Evolutionary conservation across 2,113 vertebrate species (phyloP), one percentile per base, ranked within the genome.

Genomic region (Casuarius casuarius): DNA sequence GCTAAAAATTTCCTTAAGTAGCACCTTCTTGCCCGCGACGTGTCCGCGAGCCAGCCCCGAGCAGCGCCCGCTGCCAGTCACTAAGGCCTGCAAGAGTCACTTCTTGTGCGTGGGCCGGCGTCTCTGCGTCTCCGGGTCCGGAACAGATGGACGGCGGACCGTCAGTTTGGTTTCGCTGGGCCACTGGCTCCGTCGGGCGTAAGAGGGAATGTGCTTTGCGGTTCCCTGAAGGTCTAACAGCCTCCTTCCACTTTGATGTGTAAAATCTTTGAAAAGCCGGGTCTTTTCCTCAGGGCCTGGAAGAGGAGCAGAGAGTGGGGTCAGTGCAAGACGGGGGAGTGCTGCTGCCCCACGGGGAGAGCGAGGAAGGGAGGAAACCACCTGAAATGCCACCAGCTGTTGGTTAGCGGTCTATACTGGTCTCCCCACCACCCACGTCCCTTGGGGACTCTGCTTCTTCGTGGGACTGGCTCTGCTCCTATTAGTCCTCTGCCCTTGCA

Each of bases 251-350:
- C 99, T 97, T 99, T 99, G 96, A 99, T 98, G 49, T 99, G 99
- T 96, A 99, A 98, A 58, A 99, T 99, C 98, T 99, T 99, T 93
- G 99, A 99, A 98, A 99, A 99, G 85, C 99, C 99, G 0, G 99
- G 99, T 94, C 99, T 98, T 79, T 99, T 99, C 95, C 99, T 99
- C 93, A 99, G 97, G 84, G 99, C 99, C 99, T 99, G 95, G 46
- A 96, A 95, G 25, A 86, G 48, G 77, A 63, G 78, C 9, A 58
- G 48, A 59, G 5, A 46, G 56, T 0, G 4, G 3, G 83, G 63
- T 8, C 3, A 7, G 26, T 29, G 38, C 12, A 22, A 35, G 23
- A 29, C 1, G 4, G 8, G 17, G 48, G 23, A n/a, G 21, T 2
- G 29, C 25, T 29, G 1, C 19, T 13, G 38, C 12, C 59, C 40